Base-by-base conservation (phyloP, 2,113 vertebrate genomes). In the Beaufortia kweichowensis region DNA sequence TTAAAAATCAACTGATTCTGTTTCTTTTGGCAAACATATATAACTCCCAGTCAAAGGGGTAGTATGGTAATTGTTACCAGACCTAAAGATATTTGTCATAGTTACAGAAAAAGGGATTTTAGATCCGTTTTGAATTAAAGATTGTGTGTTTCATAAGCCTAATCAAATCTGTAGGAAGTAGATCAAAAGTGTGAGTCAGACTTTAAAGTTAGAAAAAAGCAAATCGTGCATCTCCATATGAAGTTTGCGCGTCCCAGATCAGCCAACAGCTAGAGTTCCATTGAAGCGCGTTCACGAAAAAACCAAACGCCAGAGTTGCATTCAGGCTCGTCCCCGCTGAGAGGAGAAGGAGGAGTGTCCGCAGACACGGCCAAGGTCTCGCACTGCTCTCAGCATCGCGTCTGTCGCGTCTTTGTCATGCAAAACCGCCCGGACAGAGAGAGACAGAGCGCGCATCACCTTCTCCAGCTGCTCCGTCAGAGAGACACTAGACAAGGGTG, bases 351-450 rank as follows among this genome's bases (percentile, higher is more conserved):
- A 86, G 78, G 85, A 79, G 81, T 74, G 81, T 79, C 68, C 78
- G 75, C 59, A 79, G 28, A 78, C 71, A 69, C 65, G 74, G 67
- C 76, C 79, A 84, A 71, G 71, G 84, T 85, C 24, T 31, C 46
- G 64, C 21, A 53, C 39, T 78, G 83, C 83, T 75, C 76, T 76
- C 79, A 79, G 85, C 85, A 86, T 86, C 80, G 82, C 82, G 69
- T 86, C 83, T 83, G 82, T 76, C 81, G 43, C 43, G 43, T 61
- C 77, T 83, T 90, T 91, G 88, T 91, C 86, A 87, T 85, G 81
- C 64, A 76, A 85, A 85, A 87, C 83, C 74, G 28, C 6, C 17
- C 28, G 31, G 57, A 21, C 7, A 41, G 29, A 69, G 48, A 76
- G 31, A 57, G 21, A 75, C 29, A 64, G 56, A 60, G 7, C 53